Evolutionary conservation across 92 coral and sea anemone genomes (phyloP), one percentile per base, ranked within the genome.

Genomic region (Epizoanthus illoricatus): DNA sequence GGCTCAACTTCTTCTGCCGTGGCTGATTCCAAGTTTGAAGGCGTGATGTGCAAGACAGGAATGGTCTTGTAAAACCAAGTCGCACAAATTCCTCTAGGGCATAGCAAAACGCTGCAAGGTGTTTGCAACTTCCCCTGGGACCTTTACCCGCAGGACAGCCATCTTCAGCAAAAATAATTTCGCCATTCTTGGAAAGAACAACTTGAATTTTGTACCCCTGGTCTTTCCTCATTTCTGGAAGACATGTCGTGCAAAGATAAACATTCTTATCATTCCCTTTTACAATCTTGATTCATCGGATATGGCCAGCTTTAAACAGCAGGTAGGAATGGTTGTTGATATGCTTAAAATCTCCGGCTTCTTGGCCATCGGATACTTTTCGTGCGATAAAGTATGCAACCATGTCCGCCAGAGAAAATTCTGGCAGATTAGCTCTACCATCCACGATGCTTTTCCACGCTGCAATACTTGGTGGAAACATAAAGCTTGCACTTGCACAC

Each of bases 211-310:
- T 84, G 18, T 88, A 88, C 39, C 64, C 89, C 0, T 80, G 89
- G 73, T 89, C 92, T 73, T 85, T 85, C 4, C 87, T 2, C 87
- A 89, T 81, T 81, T 85, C 92, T 23, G 83, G 89, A n/a, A 88
- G 76, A 54, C 88, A 80, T 15, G 81, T 71, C 16, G 85, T 65
- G 17, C 36, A n/a, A 40, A 85, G 78, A 62, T 78, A 85, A 69
- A 85, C 80, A 84, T 75, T 84, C 61, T 63, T 67, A 54, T 84
- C 83, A 67, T 84, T 84, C 62, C 74, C 84, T 85, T 86, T 86
- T 71, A 80, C 47, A 23, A 23, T 21, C 19, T 5, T 10, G 39
- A 79, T 85, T 39, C 65, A 59, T 80, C 80, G 76, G 61, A 86
- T 72, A 45, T 86, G 85, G 5, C 85, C 85, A 49, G 85, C 42